These are phyloP conservation scores for Semnornis frantzii DNA, from an alignment of 2,113 vertebrate species.

Conservation along the genomic window DNA sequence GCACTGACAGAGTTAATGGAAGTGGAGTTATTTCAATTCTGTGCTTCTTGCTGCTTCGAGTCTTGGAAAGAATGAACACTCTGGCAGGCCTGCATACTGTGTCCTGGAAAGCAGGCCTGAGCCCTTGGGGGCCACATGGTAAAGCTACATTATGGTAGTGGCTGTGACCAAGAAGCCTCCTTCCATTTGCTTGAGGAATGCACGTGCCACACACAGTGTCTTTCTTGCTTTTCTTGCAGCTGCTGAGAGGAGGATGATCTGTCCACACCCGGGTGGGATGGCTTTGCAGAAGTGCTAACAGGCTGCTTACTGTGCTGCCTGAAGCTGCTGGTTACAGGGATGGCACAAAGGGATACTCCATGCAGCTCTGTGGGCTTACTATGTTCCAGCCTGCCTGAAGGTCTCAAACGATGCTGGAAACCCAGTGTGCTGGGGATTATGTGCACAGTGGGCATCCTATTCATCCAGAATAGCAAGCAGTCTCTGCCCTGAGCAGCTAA, in stretches of 20 bases:
- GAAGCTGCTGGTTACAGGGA: background rate
- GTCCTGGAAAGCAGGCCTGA: slow-evolving; percentile 36
- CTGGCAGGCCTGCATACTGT: background rate
- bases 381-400: slow-evolving; percentile 18
- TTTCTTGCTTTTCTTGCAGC: background rate
- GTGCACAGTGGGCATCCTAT: slow-evolving; percentile 22
- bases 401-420: background rate
- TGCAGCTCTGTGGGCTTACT: background rate
- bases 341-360: background rate
- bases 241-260: background rate
- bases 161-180: background rate
- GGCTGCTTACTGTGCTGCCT: background rate
- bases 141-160: background rate
- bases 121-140: background rate
- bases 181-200: background rate
- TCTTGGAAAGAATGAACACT: slow-evolving; percentile 13
- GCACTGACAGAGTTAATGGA: slow-evolving; percentile 4
- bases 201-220: background rate
- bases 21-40: slow-evolving; percentile 18
- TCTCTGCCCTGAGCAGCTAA: background rate
- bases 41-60: background rate
- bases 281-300: background rate
- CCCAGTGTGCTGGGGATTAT: background rate
- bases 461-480: slow-evolving; percentile 21
- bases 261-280: fast-evolving